These are phyloP conservation scores for Crocidura indochinensis DNA, from an alignment of 2,797 vertebrate genomes.

Conservation along the genomic window DNA sequence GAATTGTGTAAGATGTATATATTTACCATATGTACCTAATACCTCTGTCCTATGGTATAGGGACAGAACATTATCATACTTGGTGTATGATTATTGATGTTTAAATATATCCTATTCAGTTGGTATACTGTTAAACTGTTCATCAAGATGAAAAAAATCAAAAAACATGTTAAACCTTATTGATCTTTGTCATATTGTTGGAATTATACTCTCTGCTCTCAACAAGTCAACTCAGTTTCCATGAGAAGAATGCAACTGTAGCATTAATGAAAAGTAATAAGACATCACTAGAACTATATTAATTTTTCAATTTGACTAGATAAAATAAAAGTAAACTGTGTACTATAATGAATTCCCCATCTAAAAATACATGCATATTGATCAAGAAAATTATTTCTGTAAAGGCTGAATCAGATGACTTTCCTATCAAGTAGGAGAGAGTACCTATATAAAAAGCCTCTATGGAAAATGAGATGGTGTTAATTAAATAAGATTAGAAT, in stretches of 20 bases:
- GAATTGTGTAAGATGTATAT: neutral
- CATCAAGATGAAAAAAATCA: neutral
- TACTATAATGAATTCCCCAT: neutral
- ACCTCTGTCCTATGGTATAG: neutral
- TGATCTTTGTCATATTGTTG: neutral
- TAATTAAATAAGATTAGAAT: no score
- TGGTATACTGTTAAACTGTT: neutral
- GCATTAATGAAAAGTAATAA: neutral
- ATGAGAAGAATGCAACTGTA: neutral
- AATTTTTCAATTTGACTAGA: no score
- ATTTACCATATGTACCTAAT: neutral
- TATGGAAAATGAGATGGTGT: no score
- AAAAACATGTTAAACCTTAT: neutral
- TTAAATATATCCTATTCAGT: neutral
- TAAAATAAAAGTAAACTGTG: neutral
- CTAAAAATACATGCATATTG: neutral
- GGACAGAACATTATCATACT: constrained; percentile 13
- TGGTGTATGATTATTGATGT: neutral
- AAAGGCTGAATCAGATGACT: no score
- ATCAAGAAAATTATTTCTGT: neutral
- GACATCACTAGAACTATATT: no score
- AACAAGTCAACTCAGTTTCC: neutral
- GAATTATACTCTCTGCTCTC: neutral
- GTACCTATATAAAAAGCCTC: no score
- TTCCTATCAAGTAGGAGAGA: no score